Evolutionary conservation across 2,888 invertebrate species (phyloP).

Genomic region (Euplexia lucipara): DNA sequence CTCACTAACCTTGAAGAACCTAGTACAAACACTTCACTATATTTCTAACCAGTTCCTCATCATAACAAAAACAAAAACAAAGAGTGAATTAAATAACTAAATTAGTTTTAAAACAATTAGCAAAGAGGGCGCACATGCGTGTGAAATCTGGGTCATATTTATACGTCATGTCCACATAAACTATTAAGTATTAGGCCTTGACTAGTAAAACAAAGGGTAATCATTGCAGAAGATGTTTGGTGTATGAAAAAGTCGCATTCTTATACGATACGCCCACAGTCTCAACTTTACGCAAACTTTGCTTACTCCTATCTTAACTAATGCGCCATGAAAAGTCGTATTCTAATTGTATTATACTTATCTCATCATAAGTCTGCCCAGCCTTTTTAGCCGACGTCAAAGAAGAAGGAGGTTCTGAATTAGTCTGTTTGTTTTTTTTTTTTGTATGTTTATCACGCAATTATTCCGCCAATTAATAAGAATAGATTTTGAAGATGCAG

Average conservation of each 20-base stretch:
- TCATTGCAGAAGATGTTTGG: conserved; percentile 64
- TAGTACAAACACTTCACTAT: too few relatives aligned
- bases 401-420: too few relatives aligned
- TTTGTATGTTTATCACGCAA: too few relatives aligned
- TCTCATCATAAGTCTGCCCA: too few relatives aligned
- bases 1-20: too few relatives aligned
- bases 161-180: conserved; percentile 43
- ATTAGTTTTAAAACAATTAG: conserved; percentile 40
- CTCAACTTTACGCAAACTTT: not conserved
- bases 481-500: too few relatives aligned
- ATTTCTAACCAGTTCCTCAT: conserved; percentile 21
- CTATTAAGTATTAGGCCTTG: conserved; percentile 63
- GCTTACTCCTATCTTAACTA: not conserved
- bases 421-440: too few relatives aligned
- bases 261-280: not conserved
- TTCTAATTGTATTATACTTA: too few relatives aligned
- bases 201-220: conserved; percentile 61
- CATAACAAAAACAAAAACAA: conserved; percentile 24
- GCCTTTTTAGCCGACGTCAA: too few relatives aligned
- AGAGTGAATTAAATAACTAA: conserved; percentile 4
- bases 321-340: too few relatives aligned
- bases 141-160: conserved; percentile 62
- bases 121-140: conserved; percentile 21
- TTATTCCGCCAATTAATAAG: too few relatives aligned
- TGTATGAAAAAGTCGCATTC: conserved; percentile 37